A percentile compares a stretch with the other conserved stretches of the same genome.
phyloP scores from a whole-genome alignment of 2,888 invertebrate genomes.

The Polietes domitor region DNA sequence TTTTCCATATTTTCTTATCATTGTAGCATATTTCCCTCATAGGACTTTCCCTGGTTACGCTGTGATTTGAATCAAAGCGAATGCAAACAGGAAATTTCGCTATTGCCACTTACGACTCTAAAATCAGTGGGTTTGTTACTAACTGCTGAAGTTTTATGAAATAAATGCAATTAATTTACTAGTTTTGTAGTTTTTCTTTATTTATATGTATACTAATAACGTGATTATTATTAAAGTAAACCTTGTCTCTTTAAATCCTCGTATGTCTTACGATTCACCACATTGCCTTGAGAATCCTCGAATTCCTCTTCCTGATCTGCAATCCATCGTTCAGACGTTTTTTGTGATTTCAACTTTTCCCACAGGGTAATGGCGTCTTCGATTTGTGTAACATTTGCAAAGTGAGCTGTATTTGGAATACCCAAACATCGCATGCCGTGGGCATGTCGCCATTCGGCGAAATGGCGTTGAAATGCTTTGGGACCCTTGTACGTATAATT shows the following conservation, averaged over 20 bases:
- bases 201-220: slow-evolving; percentile 8
- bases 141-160: slow-evolving; percentile 71
- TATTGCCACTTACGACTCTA: slow-evolving; percentile 75
- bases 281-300: slow-evolving; percentile 99
- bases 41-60: slow-evolving; percentile 79
- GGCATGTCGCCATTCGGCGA: slow-evolving; percentile 95
- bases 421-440: slow-evolving; percentile 99
- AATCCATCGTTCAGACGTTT: slow-evolving; percentile 97
- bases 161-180: slow-evolving; percentile 7
- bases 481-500: slow-evolving; percentile 99
- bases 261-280: slow-evolving; percentile 98
- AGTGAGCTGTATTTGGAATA: slow-evolving; percentile 99
- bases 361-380: slow-evolving; percentile 98
- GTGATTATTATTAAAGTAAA: slow-evolving; percentile 85
- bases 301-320: slow-evolving; percentile 99
- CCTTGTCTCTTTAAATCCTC: slow-evolving; percentile 99
- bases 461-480: slow-evolving; percentile 99
- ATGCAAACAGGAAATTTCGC: slow-evolving; percentile 61
- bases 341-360: slow-evolving; percentile 98
- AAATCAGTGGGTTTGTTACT: slow-evolving; percentile 73
- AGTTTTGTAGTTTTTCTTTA: slow-evolving; percentile 20
- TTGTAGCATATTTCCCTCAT: slow-evolving; percentile 34
- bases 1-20: neutral
- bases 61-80: slow-evolving; percentile 51
- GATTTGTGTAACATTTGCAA: slow-evolving; percentile 99